Conservation (phyloP, 2,888 invertebrate species). For the Linhomoeus sp. region DNA sequence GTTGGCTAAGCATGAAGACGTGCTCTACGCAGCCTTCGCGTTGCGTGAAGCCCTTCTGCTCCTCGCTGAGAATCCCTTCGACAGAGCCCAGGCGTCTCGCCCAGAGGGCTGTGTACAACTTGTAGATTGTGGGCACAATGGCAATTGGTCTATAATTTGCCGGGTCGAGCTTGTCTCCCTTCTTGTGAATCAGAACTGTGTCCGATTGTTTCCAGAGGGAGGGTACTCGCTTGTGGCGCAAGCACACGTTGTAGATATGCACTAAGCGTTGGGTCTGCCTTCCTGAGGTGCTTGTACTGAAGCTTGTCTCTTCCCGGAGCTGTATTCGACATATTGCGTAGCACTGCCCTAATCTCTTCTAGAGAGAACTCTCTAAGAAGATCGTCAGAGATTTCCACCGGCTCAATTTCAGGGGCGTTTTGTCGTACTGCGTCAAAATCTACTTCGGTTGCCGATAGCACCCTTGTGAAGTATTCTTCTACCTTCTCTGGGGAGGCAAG, state of each 20-base stretch:
- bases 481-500: neutral
- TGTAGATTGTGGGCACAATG: slow-evolving; percentile 9
- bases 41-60: slow-evolving; percentile 28
- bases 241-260: neutral
- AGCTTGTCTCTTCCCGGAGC: neutral
- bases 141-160: slow-evolving; percentile 17
- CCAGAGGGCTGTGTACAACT: slow-evolving; percentile 7
- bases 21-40: slow-evolving; percentile 13
- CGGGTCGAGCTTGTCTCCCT: slow-evolving; percentile 14
- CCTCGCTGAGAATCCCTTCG: slow-evolving; percentile 7
- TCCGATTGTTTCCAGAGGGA: slow-evolving; percentile 8
- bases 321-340: neutral
- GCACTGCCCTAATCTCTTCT: neutral
- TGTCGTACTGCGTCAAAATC: neutral
- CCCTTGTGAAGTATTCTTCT: neutral
- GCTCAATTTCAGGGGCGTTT: neutral
- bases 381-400: neutral
- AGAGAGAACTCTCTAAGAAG: neutral
- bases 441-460: neutral
- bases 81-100: slow-evolving; percentile 3
- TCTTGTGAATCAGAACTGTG: slow-evolving; percentile 15
- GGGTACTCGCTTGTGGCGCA: slow-evolving; percentile 7
- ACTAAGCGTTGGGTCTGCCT: neutral
- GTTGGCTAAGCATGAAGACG: slow-evolving; percentile 5
- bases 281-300: neutral